phyloP scores from a whole-genome alignment of 2,888 invertebrate species.

The Dynastes hyllus region DNA sequence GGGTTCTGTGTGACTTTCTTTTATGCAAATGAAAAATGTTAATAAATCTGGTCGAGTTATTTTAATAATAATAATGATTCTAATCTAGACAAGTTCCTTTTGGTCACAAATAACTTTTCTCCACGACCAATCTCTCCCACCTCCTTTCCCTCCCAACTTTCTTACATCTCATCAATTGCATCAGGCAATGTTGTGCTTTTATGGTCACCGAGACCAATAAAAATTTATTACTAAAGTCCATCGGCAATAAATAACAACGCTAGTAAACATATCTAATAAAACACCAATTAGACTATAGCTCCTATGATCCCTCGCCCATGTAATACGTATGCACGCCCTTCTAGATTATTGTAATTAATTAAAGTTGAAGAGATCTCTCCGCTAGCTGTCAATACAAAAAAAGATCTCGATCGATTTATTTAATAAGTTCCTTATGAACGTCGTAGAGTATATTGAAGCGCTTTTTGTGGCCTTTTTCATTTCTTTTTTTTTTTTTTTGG shows the following conservation, averaged over 20 bases:
- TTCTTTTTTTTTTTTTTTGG: background rate
- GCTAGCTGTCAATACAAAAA: background rate
- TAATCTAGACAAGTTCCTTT: too few species aligned
- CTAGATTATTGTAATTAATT: slow-evolving; percentile 11
- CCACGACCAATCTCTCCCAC: too few species aligned
- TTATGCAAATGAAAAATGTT: too few species aligned
- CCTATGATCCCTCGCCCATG: too few species aligned
- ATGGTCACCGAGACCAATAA: slow-evolving; percentile 27
- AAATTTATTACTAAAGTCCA: slow-evolving; percentile 24
- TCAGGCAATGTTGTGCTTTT: slow-evolving; percentile 4
- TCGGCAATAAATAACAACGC: slow-evolving; percentile 21
- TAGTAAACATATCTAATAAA: slow-evolving; percentile 28
- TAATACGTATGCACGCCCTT: too few species aligned
- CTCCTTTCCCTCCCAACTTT: too few species aligned
- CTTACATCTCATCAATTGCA: slow-evolving; percentile 1
- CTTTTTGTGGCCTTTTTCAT: background rate
- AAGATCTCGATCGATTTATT: slow-evolving; percentile 9
- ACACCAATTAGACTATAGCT: background rate
- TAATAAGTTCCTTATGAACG: slow-evolving; percentile 1
- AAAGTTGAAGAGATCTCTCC: background rate
- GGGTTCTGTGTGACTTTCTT: too few species aligned
- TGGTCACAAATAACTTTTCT: too few species aligned
- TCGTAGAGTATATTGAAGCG: background rate
- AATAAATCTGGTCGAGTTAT: too few species aligned
- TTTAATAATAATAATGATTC: too few species aligned